Conservation (phyloP, 2,113 vertebrate species). For the Merops nubicus region DNA sequence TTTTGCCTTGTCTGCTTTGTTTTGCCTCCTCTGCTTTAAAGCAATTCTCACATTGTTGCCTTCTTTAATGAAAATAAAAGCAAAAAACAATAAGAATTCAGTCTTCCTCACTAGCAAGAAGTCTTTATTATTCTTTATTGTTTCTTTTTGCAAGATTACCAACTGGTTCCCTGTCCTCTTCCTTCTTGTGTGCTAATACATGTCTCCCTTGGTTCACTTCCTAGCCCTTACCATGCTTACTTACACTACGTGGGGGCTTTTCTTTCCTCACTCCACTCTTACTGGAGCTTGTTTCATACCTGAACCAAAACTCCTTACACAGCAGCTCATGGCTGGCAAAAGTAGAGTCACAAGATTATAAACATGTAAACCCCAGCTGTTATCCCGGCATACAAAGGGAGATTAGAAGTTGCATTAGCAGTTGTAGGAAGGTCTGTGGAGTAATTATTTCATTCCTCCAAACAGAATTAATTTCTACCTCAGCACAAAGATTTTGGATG, state of each 20-base stretch:
- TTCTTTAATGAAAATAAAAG: not conserved
- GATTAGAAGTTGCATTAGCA: constrained; percentile 32
- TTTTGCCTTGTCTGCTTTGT: not conserved
- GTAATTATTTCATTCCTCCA: constrained; percentile 4
- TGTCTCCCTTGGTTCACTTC: not conserved
- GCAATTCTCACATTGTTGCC: not conserved
- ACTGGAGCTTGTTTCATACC: not conserved
- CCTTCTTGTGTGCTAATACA: not conserved
- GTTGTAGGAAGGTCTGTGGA: not conserved
- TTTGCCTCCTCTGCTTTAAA: not conserved
- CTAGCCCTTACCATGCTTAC: not conserved
- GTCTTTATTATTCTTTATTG: not conserved
- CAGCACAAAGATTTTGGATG: not conserved
- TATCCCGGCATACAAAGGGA: not conserved
- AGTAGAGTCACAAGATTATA: constrained; percentile 40
- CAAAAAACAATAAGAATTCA: not conserved
- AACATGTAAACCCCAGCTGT: not conserved
- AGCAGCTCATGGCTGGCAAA: constrained; percentile 2
- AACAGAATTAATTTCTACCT: not conserved
- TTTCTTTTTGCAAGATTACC: not conserved
- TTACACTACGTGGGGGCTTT: not conserved
- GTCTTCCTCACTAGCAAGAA: not conserved
- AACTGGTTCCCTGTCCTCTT: not conserved
- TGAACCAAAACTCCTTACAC: not conserved
- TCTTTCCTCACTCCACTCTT: not conserved